A percentile compares a stretch with the other conserved stretches of the same genome.
These are phyloP conservation scores for Lycophotia porphyrea DNA, from an alignment of 2,888 invertebrate species.

Conservation along the genomic window DNA sequence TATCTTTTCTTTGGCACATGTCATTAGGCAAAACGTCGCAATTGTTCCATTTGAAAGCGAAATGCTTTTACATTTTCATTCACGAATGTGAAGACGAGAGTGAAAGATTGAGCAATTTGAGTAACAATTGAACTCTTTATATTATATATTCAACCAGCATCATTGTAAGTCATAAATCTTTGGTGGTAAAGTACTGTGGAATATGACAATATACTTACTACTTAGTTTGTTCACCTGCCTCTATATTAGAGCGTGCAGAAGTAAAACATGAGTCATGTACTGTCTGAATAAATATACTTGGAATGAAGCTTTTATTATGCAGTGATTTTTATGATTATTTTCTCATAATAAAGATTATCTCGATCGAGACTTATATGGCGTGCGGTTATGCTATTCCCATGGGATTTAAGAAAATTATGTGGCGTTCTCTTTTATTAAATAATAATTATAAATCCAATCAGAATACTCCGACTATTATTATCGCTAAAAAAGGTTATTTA, in stretches of 20 bases:
- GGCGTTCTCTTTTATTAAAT: neutral
- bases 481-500: neutral
- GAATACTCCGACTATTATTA: neutral
- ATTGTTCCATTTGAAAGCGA: constrained; percentile 77
- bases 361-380: constrained; percentile 14
- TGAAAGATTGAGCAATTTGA: constrained; percentile 70
- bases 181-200: constrained; percentile 34
- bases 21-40: constrained; percentile 73
- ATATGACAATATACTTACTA: constrained; percentile 52
- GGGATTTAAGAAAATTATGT: constrained; percentile 7
- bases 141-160: constrained; percentile 62
- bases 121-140: constrained; percentile 67
- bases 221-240: constrained; percentile 53
- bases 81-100: constrained; percentile 68
- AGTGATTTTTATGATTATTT: constrained; percentile 15
- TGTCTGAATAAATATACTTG: constrained; percentile 24
- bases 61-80: constrained; percentile 74
- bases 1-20: constrained; percentile 78
- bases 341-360: constrained; percentile 23
- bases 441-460: constrained; percentile 6
- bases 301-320: constrained; percentile 26
- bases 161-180: constrained; percentile 43
- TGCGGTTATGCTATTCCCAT: constrained; percentile 15
- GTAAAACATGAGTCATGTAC: constrained; percentile 47
- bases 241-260: constrained; percentile 28